These are phyloP conservation scores for Bettongia penicillata DNA, from an alignment of 2,113 vertebrate species.

Conservation along the genomic window DNA sequence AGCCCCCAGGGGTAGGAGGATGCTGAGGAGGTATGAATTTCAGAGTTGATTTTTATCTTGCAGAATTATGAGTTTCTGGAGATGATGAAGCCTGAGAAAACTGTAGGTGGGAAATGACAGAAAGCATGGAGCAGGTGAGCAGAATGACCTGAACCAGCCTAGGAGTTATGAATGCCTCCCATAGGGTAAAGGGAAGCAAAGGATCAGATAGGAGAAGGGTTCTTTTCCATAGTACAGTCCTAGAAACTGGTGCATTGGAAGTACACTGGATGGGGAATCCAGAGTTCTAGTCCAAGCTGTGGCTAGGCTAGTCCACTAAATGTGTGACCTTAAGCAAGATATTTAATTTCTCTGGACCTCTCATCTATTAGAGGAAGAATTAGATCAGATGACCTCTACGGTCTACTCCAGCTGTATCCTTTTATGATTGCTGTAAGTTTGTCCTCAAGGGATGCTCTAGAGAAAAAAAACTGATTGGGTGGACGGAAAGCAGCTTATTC, in stretches of 20 bases:
- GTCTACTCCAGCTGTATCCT: accelerated
- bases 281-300: not conserved
- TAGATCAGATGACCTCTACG: not conserved
- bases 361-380: not conserved
- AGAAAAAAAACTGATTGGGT: not conserved
- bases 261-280: not conserved
- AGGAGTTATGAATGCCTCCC: not conserved
- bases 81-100: not conserved
- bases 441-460: accelerated
- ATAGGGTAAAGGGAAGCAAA: not conserved
- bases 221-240: not conserved
- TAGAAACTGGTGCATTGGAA: not conserved
- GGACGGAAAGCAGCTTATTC: not conserved
- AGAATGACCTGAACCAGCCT: not conserved
- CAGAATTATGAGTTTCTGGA: not conserved
- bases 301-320: not conserved
- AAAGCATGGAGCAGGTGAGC: not conserved
- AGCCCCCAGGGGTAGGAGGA: not conserved
- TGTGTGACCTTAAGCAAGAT: not conserved
- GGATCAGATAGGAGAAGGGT: not conserved
- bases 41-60: not conserved
- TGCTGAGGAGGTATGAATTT: not conserved
- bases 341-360: not conserved
- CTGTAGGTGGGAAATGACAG: not conserved
- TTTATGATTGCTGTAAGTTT: not conserved